These are phyloP conservation scores for Spatulosminthurus flaviceps DNA, from an alignment of 2,888 invertebrate genomes.

Conservation along the genomic window DNA sequence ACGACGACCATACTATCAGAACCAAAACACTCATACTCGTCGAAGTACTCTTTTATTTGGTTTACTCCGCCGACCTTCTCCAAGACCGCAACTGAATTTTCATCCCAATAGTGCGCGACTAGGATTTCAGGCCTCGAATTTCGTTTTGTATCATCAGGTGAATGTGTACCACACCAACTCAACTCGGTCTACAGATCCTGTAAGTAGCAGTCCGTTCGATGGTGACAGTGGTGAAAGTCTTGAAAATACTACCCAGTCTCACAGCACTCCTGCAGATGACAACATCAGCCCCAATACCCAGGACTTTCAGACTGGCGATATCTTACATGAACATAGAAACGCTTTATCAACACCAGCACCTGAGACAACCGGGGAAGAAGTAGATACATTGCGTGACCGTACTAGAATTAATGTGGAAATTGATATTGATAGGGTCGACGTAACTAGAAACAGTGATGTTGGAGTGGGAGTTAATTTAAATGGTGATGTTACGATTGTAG, in stretches of 20 bases:
- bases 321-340: too few species aligned
- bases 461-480: conserved; percentile 30
- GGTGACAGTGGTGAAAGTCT: not conserved
- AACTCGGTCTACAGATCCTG: not conserved
- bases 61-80: conserved; percentile 49
- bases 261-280: not conserved
- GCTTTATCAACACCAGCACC: too few species aligned
- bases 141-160: conserved; percentile 60
- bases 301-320: too few species aligned
- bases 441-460: not conserved
- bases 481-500: conserved; percentile 31
- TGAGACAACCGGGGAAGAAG: not conserved
- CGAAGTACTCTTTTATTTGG: conserved; percentile 49
- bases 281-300: too few species aligned
- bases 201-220: not conserved
- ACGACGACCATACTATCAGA: conserved; percentile 30
- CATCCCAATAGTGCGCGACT: conserved; percentile 46
- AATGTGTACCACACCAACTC: conserved; percentile 48
- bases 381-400: not conserved
- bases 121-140: conserved; percentile 48
- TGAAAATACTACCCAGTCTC: not conserved
- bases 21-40: conserved; percentile 27
- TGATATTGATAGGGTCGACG: conserved; percentile 26
- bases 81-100: conserved; percentile 42
- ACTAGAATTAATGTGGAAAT: too few species aligned